Conservation (phyloP, 2,113 vertebrate species). For the Petrocephalus zakoni region DNA sequence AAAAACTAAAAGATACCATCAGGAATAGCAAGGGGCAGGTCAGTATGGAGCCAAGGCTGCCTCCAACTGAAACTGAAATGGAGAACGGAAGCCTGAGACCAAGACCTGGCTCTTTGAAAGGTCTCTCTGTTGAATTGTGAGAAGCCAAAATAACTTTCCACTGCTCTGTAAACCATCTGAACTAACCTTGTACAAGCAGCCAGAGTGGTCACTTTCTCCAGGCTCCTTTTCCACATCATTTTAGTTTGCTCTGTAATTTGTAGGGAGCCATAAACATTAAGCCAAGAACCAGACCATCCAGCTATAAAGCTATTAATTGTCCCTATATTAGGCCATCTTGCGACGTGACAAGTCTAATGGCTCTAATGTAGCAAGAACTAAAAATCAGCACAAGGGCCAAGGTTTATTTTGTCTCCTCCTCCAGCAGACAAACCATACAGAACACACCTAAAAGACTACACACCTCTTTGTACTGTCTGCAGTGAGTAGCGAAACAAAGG, state of each 20-base stretch:
- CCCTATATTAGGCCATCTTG: background rate
- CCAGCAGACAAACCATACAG: constrained; percentile 23
- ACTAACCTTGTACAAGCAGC: constrained; percentile 10
- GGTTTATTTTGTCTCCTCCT: constrained; percentile 23
- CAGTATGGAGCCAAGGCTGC: background rate
- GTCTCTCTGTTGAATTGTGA: constrained; percentile 18
- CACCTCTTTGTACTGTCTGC: background rate
- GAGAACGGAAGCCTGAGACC: background rate
- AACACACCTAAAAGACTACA: constrained; percentile 28
- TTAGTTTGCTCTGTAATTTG: background rate
- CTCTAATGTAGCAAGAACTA: background rate
- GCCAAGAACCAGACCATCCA: background rate
- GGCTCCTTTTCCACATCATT: background rate
- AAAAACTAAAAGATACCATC: background rate
- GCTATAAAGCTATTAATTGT: constrained; percentile 10
- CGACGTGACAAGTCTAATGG: background rate
- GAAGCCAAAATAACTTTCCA: background rate
- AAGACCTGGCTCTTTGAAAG: background rate
- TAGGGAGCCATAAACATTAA: background rate
- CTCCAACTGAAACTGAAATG: background rate
- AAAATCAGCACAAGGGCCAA: constrained; percentile 13
- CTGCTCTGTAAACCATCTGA: background rate
- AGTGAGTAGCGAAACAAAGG: background rate
- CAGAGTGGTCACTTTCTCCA: constrained; percentile 1
- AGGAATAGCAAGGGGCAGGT: constrained; percentile 32